These are phyloP conservation scores for Nannoperca australis DNA, from an alignment of 2,797 vertebrate genomes.

Conservation along the genomic window DNA sequence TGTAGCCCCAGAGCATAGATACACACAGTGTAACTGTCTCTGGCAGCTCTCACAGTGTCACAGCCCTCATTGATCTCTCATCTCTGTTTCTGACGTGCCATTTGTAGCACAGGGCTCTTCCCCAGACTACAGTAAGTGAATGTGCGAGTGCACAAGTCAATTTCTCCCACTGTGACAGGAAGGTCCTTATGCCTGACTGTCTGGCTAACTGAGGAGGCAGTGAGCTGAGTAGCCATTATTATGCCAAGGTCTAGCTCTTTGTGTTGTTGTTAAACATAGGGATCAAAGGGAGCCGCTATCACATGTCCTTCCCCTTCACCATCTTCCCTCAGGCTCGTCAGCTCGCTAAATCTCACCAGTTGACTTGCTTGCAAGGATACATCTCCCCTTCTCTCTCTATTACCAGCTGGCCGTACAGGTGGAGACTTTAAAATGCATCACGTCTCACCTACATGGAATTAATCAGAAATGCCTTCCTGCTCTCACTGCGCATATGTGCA, in stretches of 20 bases:
- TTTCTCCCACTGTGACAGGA: conserved; percentile 45
- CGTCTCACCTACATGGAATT: not conserved
- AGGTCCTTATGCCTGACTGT: conserved; percentile 38
- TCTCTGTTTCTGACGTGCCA: conserved; percentile 46
- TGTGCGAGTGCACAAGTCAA: conserved; percentile 46
- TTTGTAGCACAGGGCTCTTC: conserved; percentile 42
- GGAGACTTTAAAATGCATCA: conserved; percentile 11
- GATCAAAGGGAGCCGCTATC: conserved; percentile 16
- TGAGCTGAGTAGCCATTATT: conserved; percentile 28
- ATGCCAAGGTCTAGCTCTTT: conserved; percentile 36
- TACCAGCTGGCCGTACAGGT: conserved; percentile 1
- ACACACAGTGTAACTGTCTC: conserved; percentile 42
- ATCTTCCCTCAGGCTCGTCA: not conserved
- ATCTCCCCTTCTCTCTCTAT: not conserved
- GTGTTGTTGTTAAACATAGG: conserved; percentile 35
- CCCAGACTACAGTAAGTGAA: conserved; percentile 49
- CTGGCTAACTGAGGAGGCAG: conserved; percentile 30
- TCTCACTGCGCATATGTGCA: conserved; percentile 8
- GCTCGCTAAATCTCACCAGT: conserved; percentile 4
- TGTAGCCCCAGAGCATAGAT: conserved; percentile 36
- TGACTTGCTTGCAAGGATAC: not conserved
- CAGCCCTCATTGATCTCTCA: conserved; percentile 63
- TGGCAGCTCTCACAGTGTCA: conserved; percentile 59
- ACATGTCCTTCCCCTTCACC: conserved; percentile 13
- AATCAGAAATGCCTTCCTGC: conserved; percentile 28